These are phyloP conservation scores for Hemicordylus capensis DNA, from an alignment of 2,113 vertebrate species.

Conservation along the genomic window DNA sequence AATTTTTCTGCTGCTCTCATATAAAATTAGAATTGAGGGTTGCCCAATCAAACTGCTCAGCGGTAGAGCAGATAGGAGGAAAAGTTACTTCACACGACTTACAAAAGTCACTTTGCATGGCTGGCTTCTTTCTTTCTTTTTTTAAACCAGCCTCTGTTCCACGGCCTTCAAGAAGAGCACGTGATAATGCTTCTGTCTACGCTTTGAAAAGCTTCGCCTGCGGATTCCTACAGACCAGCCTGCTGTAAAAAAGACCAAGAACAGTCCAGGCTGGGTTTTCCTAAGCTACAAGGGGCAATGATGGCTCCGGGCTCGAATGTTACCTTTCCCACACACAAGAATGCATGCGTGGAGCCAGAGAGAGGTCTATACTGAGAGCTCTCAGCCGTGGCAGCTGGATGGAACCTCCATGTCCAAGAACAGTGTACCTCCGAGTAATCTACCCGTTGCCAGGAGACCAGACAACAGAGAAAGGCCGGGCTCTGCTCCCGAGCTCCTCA, in stretches of 20 bases:
- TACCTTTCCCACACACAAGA: no score
- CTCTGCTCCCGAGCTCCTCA: background rate
- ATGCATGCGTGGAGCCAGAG: no score
- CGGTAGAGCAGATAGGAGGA: background rate
- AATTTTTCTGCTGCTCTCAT: background rate
- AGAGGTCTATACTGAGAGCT: no score
- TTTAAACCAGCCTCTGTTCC: no score
- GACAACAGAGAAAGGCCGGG: background rate
- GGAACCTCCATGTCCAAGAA: background rate
- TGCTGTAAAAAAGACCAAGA: background rate
- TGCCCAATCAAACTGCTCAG: background rate
- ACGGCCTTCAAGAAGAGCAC: background rate
- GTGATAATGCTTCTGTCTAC: background rate
- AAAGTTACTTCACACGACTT: background rate
- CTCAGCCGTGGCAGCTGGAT: background rate
- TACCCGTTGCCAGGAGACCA: fast-evolving
- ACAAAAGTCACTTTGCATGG: background rate
- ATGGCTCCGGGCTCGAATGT: background rate
- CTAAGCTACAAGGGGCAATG: background rate
- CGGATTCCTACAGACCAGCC: no score
- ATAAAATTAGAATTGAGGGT: background rate
- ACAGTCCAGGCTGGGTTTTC: background rate
- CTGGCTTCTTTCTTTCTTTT: background rate
- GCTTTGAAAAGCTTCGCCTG: background rate
- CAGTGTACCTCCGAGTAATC: background rate